Evolutionary conservation across 1,140 invertebrate genomes (phyloP).

Genomic region (Paracyclopina nana): DNA sequence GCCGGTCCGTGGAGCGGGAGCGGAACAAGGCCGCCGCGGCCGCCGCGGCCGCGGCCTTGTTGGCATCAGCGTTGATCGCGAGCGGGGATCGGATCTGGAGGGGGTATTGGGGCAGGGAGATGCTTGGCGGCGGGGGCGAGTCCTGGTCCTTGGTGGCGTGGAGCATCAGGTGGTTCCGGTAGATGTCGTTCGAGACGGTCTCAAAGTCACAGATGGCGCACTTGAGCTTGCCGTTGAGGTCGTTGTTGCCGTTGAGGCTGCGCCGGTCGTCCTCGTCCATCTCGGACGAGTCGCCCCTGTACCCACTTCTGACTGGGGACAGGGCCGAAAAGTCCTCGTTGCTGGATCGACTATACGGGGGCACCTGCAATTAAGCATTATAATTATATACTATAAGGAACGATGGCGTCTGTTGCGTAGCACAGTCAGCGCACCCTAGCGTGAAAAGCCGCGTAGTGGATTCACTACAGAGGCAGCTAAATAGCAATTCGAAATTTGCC

Average conservation of each 20-base stretch:
- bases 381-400: no score
- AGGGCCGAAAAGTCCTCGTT: no score
- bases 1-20: constrained; percentile 14
- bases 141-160: constrained; percentile 27
- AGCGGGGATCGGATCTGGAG: no score
- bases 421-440: no score
- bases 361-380: no score
- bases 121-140: constrained; percentile 24
- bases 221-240: constrained; percentile 19
- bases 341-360: no score
- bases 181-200: constrained; percentile 24
- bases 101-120: constrained; percentile 24
- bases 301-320: background rate
- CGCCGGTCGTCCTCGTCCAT: constrained; percentile 1
- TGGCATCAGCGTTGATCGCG: constrained; percentile 7
- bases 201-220: constrained; percentile 29
- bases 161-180: constrained; percentile 27
- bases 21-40: constrained; percentile 7
- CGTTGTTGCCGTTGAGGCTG: constrained; percentile 1
- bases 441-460: no score
- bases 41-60: constrained; percentile 13
- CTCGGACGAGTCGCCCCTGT: background rate
- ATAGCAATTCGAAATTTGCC: no score
- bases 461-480: no score
- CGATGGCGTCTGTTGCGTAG: no score